phyloP scores from a whole-genome alignment of 2,113 vertebrate genomes.

The Dromiciops gliroides region DNA sequence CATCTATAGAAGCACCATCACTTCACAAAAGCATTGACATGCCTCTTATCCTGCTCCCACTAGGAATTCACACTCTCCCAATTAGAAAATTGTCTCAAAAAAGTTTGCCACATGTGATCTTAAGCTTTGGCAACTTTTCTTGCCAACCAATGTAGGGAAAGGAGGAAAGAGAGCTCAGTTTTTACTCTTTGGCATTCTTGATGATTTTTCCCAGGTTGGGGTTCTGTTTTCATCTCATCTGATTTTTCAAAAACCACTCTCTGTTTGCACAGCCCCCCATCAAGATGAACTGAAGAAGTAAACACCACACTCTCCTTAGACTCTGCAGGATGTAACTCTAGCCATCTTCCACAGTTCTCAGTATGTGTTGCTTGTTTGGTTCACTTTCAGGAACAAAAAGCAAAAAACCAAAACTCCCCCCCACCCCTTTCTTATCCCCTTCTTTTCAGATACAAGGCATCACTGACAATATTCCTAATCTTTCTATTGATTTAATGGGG shows the following conservation, averaged over 20 bases:
- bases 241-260: conserved; percentile 58
- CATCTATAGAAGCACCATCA: conserved; percentile 42
- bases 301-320: background rate
- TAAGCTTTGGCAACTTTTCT: conserved; percentile 39
- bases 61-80: conserved; percentile 62
- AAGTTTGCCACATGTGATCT: conserved; percentile 31
- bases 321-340: conserved; percentile 33
- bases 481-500: conserved; percentile 33
- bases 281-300: conserved; percentile 35
- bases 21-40: conserved; percentile 38
- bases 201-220: conserved; percentile 54
- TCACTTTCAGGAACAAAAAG: conserved; percentile 56
- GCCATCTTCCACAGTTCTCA: conserved; percentile 54
- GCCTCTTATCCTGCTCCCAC: conserved; percentile 44
- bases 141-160: conserved; percentile 59
- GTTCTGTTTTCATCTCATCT: conserved; percentile 36
- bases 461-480: conserved; percentile 36
- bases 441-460: conserved; percentile 41
- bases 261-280: conserved; percentile 62
- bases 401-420: background rate
- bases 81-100: conserved; percentile 51
- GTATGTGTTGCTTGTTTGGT: conserved; percentile 66
- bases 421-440: conserved; percentile 21
- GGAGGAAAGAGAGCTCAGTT: conserved; percentile 30
- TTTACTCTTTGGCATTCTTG: conserved; percentile 40